A percentile compares a stretch with the other conserved stretches of the same genome.
phyloP scores from a whole-genome alignment of 2,888 invertebrate species.

The Automeris io region DNA sequence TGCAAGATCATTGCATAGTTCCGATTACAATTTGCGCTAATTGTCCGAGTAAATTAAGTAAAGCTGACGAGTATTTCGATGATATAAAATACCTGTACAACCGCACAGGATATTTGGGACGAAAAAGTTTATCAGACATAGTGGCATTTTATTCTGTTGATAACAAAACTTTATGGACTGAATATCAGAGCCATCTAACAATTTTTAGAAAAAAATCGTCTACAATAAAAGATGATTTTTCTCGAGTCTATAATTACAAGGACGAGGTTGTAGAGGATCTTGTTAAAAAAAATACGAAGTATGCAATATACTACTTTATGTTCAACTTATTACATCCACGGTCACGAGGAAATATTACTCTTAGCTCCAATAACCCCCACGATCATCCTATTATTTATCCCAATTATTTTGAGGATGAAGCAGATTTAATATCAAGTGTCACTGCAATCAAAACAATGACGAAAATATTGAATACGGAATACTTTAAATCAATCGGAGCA shows the following conservation, averaged over 20 bases:
- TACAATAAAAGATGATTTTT: not conserved
- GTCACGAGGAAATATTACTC: slow-evolving; percentile 71
- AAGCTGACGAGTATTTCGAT: slow-evolving; percentile 34
- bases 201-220: slow-evolving; percentile 39
- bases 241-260: slow-evolving; percentile 35
- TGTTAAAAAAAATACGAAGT: slow-evolving; percentile 28
- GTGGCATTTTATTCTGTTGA: slow-evolving; percentile 31
- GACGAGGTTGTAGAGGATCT: slow-evolving; percentile 29
- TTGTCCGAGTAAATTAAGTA: slow-evolving; percentile 27
- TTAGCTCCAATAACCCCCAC: slow-evolving; percentile 74
- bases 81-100: slow-evolving; percentile 64
- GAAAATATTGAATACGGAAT: slow-evolving; percentile 31
- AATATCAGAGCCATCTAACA: slow-evolving; percentile 37
- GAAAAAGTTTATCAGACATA: slow-evolving; percentile 73
- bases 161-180: slow-evolving; percentile 36
- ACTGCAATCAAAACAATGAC: slow-evolving; percentile 39
- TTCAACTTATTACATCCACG: slow-evolving; percentile 62
- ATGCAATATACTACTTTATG: slow-evolving; percentile 39
- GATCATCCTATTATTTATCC: slow-evolving; percentile 78
- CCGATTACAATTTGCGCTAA: slow-evolving; percentile 48
- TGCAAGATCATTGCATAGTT: slow-evolving; percentile 68
- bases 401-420: slow-evolving; percentile 77
- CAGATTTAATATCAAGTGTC: slow-evolving; percentile 59
- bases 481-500: slow-evolving; percentile 36
- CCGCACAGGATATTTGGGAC: slow-evolving; percentile 65